Base-by-base conservation (phyloP, 2,113 vertebrate genomes). In the Cynocephalus volans region DNA sequence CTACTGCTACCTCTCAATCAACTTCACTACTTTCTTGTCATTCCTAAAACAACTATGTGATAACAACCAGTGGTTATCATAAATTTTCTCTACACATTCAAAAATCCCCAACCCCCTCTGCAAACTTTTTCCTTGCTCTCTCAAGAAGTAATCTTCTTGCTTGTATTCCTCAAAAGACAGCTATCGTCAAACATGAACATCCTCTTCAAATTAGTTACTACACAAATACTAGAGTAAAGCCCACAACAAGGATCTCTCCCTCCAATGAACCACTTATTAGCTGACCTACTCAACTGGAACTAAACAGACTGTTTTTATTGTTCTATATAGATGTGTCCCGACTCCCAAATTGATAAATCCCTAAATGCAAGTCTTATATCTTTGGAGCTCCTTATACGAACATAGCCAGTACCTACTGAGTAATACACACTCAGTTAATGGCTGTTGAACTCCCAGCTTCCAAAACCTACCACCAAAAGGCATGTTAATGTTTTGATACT, bases 201-300 rank as follows among this genome's bases (percentile, higher is more conserved):
- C n/a, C 54, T 87, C 75, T 87, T 93, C 48, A 76, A 82, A 77
- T 88, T 13, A 87, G 69, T 86, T 52, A 95, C 8, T 65, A 80
- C 19, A 67, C 58, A 41, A 95, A 89, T 67, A 93, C 19, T 18
- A 90, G 56, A 72, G 12, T 33, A 79, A 80, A 88, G 13, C 48
- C 36, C 60, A 11, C 50, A 89, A 48, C 15, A 79, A 50, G 52
- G 19, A 90, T 12, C 64, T 65, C 13, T 65, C 60, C 14, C 70
- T 73, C 72, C 73, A 54, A n/a, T 18, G 24, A 72, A 90, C 56
- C 73, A 85, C 12, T 58, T 52, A 41, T 6, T 58, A 56, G 12
- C 64, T 82, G n/a, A 72, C 28, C n/a, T 67, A 75, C n/a, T 80
- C 72, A 72, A 56, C 15, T 48, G 6, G 21, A 75, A 82, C 6